Base-by-base conservation (phyloP, 2,888 invertebrate genomes). In the Phaedon cochleariae region DNA sequence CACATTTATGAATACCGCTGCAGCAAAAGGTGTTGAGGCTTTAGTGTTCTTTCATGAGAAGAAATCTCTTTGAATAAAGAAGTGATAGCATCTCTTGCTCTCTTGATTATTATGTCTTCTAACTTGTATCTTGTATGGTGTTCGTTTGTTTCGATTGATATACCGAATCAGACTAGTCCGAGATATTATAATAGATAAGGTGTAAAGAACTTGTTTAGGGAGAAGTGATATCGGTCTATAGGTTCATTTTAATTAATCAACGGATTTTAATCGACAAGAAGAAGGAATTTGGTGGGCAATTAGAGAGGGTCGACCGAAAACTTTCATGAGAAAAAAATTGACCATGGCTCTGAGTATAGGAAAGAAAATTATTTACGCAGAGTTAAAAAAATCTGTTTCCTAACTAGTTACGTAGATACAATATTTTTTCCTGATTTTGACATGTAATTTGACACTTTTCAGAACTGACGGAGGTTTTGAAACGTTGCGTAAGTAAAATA, bases 211-310 rank as follows among this genome's bases (percentile, higher is more conserved):
- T 64, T 55, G 60, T 64, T 64, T 60, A 34, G 59, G 37, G 18
- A 41, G 18, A 60, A 58, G 45, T 62, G 62, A 62, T 62, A 58
- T 57, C 37, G 51, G 62, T 58, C 41, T 15, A n/a, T n/a, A 54
- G 55, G 49, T 41, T 60, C 52, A 29, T 54, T 64, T 64, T 60
- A 64, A 64, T 64, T 64, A 64, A 64, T 64, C 60, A 45, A 60
- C 60, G 49, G 46, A 52, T 29, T 54, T 52, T 61, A 61, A 46
- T 61, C 45, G 46, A 61, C 61, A 53, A 54, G 53, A 46, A 54
- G 53, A 22, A 61, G 21, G 54, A 61, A 61, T 61, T 45, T 52
- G 26, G 20, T 29, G 53, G 60, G 60, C 53, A 61, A 61, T 61
- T 61, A 61, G 54, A 61, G 54, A 15, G 34, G 49, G 49, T 52